Evolutionary conservation across 2,113 vertebrate species (phyloP).

Genomic region (Elephas maximus): DNA sequence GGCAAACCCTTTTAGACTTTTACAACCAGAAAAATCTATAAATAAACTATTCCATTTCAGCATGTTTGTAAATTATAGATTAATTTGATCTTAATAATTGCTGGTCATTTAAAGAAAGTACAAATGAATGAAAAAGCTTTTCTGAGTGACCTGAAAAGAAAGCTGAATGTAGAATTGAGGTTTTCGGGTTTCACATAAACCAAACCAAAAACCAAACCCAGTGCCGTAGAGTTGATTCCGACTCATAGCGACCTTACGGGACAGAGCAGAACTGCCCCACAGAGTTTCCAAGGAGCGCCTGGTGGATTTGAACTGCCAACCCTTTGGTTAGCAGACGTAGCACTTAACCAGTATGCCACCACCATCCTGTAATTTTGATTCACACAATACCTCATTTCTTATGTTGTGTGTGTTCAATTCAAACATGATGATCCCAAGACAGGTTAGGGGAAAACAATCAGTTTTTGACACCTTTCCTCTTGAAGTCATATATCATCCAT

Average conservation of each 20-base stretch:
- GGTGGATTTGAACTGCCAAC: too few species aligned
- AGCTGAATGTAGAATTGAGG: neutral
- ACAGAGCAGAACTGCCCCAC: too few species aligned
- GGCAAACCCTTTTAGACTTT: neutral
- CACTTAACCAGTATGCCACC: too few species aligned
- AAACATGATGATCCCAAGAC: slow-evolving; percentile 51
- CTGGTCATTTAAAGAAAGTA: neutral
- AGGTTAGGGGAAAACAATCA: neutral
- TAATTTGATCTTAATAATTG: neutral
- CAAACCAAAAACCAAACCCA: too few species aligned
- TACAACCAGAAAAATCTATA: neutral
- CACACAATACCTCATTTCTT: neutral
- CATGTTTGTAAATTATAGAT: neutral
- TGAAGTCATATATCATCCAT: slow-evolving; percentile 73
- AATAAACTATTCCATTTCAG: neutral
- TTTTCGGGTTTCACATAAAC: slow-evolving; percentile 6
- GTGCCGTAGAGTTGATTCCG: too few species aligned
- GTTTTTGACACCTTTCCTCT: slow-evolving; percentile 55
- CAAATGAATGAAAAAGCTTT: neutral
- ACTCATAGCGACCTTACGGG: too few species aligned
- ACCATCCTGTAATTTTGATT: slow-evolving; percentile 2
- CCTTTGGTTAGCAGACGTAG: too few species aligned
- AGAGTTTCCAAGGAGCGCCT: too few species aligned
- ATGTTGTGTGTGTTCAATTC: slow-evolving; percentile 47
- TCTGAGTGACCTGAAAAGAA: neutral